Evolutionary conservation across 1,140 invertebrate genomes (phyloP), one percentile per base, ranked within the genome.

Genomic region (Drosophila insularis): DNA sequence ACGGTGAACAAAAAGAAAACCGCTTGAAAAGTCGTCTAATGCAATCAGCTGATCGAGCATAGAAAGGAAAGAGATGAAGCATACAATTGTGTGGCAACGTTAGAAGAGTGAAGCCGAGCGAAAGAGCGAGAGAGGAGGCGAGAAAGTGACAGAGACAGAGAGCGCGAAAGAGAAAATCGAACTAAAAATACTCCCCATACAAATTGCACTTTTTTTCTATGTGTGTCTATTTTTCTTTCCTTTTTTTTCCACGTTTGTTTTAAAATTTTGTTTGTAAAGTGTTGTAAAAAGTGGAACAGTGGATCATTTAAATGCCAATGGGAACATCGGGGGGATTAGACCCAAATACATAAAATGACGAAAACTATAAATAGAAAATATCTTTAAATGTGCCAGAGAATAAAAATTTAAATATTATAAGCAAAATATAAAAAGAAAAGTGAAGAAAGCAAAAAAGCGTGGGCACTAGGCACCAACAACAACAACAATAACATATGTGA

Each of bases 321-420:
- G 8, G 43, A 63, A 11, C 19, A 23, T 35, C 31, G 14, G 14
- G 8, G 17, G 17, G 19, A 21, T 19, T 11, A 50, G 43, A 50
- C 43, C 43, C 43, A 50, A 50, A 50, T 50, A 50, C 17, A 50
- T 50, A 63, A 71, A 74, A 68, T 66, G 58, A 64, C 68, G 46
- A 27, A 43, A 37, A 46, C 82, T 81, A 86, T 63, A 79, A 87
- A 86, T 87, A 86, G 69, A 74, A 14, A 31, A 61, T 19, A 69
- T 55, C 59, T 64, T 63, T 11, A 40, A 78, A 62, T 77, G 62
- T 31, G 54, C 10, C 23, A 56, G 63, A 76, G 32, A 37, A 46
- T 37, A 50, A 19, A 27, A 21, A 63, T 23, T 31, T 2, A 35
- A 62, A 46, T 40, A 72, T 54, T 19, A 56, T 17, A 65, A 59